These are phyloP conservation scores for Drosophila bunnanda DNA, from an alignment of 2,888 invertebrate species.

Conservation along the genomic window DNA sequence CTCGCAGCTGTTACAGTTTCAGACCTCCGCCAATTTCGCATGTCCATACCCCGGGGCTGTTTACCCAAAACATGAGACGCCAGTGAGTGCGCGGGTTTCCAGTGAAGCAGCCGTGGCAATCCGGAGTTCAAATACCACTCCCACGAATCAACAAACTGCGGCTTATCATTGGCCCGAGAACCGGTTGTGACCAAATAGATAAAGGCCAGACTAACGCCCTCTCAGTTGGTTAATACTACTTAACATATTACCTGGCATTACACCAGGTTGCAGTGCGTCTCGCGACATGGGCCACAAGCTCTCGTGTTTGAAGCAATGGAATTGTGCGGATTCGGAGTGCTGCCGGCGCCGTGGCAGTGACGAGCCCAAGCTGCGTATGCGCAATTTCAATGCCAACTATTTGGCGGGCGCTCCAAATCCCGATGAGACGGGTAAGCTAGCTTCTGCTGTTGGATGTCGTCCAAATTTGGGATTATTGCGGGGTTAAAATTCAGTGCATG, in stretches of 20 bases:
- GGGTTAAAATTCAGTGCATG: conserved; percentile 1
- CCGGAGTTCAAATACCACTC: conserved; percentile 42
- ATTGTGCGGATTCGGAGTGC: conserved; percentile 18
- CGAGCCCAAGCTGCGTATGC: conserved; percentile 39
- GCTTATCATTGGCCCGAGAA: conserved; percentile 39
- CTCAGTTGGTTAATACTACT: conserved; percentile 15
- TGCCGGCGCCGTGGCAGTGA: conserved; percentile 1
- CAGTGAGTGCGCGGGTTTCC: conserved; percentile 31
- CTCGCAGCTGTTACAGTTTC: conserved; percentile 44
- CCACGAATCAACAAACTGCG: conserved; percentile 30
- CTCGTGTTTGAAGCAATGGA: conserved; percentile 23
- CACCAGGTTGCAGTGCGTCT: not conserved
- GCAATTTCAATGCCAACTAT: conserved; percentile 40
- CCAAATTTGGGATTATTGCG: not conserved
- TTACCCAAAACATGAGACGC: conserved; percentile 22
- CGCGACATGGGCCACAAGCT: conserved; percentile 38
- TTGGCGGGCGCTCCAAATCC: conserved; percentile 23
- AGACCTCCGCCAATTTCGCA: conserved; percentile 38
- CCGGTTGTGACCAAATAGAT: conserved; percentile 38
- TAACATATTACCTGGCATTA: not conserved
- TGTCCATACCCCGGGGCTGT: conserved; percentile 31
- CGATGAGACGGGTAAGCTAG: conserved; percentile 30
- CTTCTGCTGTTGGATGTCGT: not conserved
- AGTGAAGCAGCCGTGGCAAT: conserved; percentile 16
- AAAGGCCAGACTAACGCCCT: conserved; percentile 21